These are phyloP conservation scores for Tortrix viridana DNA, from an alignment of 2,888 invertebrate genomes.

Conservation along the genomic window DNA sequence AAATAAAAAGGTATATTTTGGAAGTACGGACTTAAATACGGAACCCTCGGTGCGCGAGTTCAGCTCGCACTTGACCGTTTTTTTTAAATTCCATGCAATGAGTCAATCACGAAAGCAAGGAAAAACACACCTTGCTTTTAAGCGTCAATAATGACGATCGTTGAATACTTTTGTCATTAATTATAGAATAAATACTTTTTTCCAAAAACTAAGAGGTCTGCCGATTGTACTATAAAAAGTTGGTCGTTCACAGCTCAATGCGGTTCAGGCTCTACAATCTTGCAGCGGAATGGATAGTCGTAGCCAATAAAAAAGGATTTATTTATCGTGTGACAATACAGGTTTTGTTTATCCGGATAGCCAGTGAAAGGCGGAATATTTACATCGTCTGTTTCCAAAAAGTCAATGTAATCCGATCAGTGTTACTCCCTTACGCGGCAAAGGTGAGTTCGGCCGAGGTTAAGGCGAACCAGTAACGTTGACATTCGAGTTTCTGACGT, in stretches of 20 bases:
- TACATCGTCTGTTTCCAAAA: constrained; percentile 35
- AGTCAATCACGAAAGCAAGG: no score
- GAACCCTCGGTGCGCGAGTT: no score
- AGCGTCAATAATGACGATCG: no score
- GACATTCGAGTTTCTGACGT: no score
- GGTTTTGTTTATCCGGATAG: constrained; percentile 23
- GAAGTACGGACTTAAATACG: no score
- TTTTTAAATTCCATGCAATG: no score
- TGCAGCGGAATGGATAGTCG: constrained; percentile 8
- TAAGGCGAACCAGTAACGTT: no score
- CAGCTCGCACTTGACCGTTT: no score
- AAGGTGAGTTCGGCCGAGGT: background rate
- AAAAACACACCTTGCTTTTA: no score
- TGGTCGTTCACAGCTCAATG: background rate
- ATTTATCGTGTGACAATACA: constrained; percentile 25
- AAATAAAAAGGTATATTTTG: no score
- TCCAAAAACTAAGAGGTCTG: background rate
- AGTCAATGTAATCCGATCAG: constrained; percentile 34
- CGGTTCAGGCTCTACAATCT: background rate
- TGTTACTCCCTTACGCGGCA: background rate
- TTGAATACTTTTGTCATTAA: no score
- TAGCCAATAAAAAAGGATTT: constrained; percentile 13
- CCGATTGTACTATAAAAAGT: background rate
- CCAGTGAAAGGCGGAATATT: constrained; percentile 31
- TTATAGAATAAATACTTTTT: no score